Evolutionary conservation across 2,113 vertebrate genomes (phyloP), one percentile per base, ranked within the genome.

Genomic region (Psettodes erumei): DNA sequence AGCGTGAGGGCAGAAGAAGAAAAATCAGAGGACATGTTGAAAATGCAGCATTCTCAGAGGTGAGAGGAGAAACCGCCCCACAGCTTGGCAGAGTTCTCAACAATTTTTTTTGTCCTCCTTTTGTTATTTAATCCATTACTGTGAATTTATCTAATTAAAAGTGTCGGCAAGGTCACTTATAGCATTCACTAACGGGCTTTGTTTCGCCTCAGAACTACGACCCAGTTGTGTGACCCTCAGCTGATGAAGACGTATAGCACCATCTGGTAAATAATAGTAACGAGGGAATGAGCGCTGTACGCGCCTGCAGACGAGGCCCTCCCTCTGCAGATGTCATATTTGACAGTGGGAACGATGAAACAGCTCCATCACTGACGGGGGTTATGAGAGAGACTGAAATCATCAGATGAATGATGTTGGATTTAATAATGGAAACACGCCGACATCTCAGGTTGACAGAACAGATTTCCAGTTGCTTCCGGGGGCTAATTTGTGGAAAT

Each of bases 161-260:
- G 72, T 83, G 67, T 79, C 68, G 72, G 62, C 83, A 87, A 88
- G 81, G 79, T 82, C 70, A 77, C 67, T 69, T 74, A 74, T 42
- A 82, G 73, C 60, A 60, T 79, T 81, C 63, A 58, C 64, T 55
- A 37, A 75, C 32, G 9, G 56, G 30, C 64, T 82, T 74, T 63
- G 84, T 83, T 88, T 83, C 11, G 25, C 68, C 63, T 72, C 60
- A 56, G 77, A 86, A 81, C 81, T 63, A 73, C 67, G 70, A 89
- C 75, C 23, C 55, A 60, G 53, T 43, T 59, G 33, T 60, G 74
- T 84, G 79, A 89, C 87, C 87, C 83, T 83, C 75, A 54, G 72
- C 77, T 83, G 83, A 85, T 88, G 62, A 85, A 83, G 84, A 83
- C 65, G 75, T 59, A 81, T 67, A 30, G 54, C 40, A n/a, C 27